phyloP scores from a whole-genome alignment of 2,797 vertebrate genomes.

The Lepus oiostolus region DNA sequence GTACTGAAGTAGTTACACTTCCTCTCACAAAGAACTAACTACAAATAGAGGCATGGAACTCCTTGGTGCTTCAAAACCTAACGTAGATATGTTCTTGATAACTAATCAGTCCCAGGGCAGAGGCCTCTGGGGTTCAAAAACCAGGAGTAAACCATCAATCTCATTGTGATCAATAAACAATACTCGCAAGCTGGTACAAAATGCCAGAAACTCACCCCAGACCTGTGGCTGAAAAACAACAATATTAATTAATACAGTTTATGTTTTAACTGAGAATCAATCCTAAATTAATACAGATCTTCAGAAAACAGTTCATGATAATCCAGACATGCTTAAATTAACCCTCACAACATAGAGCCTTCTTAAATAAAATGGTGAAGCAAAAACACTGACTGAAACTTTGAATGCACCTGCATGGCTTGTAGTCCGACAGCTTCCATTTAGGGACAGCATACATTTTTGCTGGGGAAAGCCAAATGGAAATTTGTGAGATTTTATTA shows the following conservation, averaged over 20 bases:
- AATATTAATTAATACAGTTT: neutral
- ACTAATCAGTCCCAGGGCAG: neutral
- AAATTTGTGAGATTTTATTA: neutral
- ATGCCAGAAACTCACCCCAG: neutral
- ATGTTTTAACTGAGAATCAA: neutral
- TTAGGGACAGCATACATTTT: neutral
- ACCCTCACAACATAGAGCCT: neutral
- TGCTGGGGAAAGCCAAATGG: neutral
- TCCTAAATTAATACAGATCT: neutral
- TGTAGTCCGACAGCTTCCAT: neutral
- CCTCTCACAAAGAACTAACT: neutral
- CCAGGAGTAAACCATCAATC: neutral
- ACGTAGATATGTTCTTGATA: neutral
- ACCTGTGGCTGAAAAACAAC: neutral
- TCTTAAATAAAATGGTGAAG: neutral
- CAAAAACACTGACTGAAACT: neutral
- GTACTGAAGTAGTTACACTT: fast-evolving
- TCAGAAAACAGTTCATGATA: neutral
- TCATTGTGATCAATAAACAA: neutral
- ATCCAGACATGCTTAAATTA: neutral
- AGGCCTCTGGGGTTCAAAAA: neutral
- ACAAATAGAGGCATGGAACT: too few relatives aligned
- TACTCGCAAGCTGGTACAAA: neutral
- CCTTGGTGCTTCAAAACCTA: too few relatives aligned
- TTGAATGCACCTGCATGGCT: neutral